These are phyloP conservation scores for Lymantria monacha DNA, from an alignment of 2,888 invertebrate species.

Conservation along the genomic window DNA sequence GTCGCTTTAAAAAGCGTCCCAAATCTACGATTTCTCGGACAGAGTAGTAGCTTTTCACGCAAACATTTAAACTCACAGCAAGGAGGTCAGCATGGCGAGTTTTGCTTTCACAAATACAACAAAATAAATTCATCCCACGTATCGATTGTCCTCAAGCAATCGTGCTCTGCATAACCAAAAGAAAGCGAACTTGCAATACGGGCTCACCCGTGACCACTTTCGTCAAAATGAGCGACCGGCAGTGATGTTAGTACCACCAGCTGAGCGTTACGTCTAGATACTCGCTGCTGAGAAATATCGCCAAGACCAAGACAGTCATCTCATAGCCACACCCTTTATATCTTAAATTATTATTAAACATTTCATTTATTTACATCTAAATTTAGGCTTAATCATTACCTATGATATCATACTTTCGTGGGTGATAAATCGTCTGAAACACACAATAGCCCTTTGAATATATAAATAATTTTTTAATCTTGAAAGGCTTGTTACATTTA, in stretches of 20 bases:
- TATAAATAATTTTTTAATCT: too few relatives aligned
- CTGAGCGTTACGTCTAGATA: constrained; percentile 15
- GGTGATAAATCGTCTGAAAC: too few relatives aligned
- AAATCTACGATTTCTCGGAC: constrained; percentile 71
- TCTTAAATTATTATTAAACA: not conserved
- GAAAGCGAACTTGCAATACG: constrained; percentile 76
- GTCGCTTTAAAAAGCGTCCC: constrained; percentile 63
- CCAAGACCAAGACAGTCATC: not conserved
- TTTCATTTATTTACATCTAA: not conserved
- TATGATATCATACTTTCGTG: too few relatives aligned
- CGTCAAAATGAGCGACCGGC: constrained; percentile 40
- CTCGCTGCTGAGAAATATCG: constrained; percentile 6
- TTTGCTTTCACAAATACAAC: constrained; percentile 81
- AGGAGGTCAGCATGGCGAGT: constrained; percentile 76
- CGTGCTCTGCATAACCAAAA: constrained; percentile 76
- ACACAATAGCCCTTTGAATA: too few relatives aligned
- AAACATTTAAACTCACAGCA: constrained; percentile 66
- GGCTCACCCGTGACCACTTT: constrained; percentile 63
- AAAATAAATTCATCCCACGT: constrained; percentile 82
- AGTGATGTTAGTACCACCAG: constrained; percentile 15
- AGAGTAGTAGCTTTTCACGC: constrained; percentile 69
- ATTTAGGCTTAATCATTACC: too few relatives aligned
- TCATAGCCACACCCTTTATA: constrained; percentile 15
- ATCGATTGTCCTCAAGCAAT: constrained; percentile 78
- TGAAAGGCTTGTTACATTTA: not conserved